phyloP scores from a whole-genome alignment of 2,888 invertebrate genomes.

The Pachydiplax longipennis region DNA sequence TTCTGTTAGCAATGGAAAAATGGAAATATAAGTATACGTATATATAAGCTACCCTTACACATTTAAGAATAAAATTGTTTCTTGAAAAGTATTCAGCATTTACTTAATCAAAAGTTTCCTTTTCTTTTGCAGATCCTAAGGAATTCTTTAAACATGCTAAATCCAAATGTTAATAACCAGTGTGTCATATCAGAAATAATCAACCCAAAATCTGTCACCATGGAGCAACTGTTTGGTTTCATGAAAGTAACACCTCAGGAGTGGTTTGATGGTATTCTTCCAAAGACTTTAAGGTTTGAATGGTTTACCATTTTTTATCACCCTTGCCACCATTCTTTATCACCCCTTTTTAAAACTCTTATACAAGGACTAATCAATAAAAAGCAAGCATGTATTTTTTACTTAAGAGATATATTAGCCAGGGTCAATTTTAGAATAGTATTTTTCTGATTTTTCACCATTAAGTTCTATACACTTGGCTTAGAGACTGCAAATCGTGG shows the following conservation, averaged over 20 bases:
- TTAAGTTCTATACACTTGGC: no score
- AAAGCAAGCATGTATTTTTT: no score
- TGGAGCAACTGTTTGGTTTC: conserved; percentile 91
- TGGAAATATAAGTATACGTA: no score
- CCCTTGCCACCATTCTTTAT: no score
- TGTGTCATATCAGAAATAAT: conserved; percentile 79
- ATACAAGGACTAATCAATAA: background rate
- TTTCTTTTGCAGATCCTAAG: conserved; percentile 71
- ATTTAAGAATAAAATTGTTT: no score
- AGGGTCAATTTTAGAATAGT: background rate
- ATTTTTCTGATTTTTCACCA: no score
- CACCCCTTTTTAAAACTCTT: no score
- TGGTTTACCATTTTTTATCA: background rate
- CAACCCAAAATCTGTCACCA: conserved; percentile 92
- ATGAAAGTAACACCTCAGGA: conserved; percentile 84
- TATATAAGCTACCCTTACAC: no score
- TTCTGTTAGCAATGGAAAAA: no score
- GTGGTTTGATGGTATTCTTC: conserved; percentile 88
- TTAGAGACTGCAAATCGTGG: no score
- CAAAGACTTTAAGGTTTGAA: conserved; percentile 61
- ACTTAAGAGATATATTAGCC: no score
- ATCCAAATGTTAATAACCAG: conserved; percentile 66
- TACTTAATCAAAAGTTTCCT: background rate
- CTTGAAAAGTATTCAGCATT: background rate
- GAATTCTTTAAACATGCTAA: conserved; percentile 75